Evolutionary conservation across 2,888 invertebrate genomes (phyloP), one percentile per base, ranked within the genome.

Genomic region (Operophtera brumata): DNA sequence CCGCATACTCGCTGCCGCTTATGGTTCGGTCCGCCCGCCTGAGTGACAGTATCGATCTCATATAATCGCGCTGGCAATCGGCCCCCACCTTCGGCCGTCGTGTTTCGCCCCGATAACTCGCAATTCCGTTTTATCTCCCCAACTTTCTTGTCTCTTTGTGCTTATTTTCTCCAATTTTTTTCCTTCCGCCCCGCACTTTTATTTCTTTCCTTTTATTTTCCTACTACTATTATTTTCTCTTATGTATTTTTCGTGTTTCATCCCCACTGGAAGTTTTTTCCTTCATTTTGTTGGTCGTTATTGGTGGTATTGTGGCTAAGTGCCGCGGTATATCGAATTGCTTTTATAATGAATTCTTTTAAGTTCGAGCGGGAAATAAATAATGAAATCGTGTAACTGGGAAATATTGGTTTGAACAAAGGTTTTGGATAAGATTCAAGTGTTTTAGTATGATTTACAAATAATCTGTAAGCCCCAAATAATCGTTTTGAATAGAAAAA

Each of bases 91-190:
- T 81, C 80, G 73, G 45, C 49, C 72, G 80, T 77, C 80, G 76
- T 76, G 77, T 77, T 70, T 78, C 87, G 86, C 88, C 83, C 84
- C 88, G 86, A 87, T 88, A 86, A 82, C 89, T 88, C 81, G 57
- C 90, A 86, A 90, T 90, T 86, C 85, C 89, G 83, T 85, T 86
- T 87, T 90, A 90, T 90, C 89, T 87, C 82, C 81, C 80, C 78
- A 73, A 71, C 83, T 84, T 83, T 82, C 84, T 82, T 84, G 78
- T 84, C 84, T 84, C 86, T 86, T 89, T 89, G 88, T 88, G 79
- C 89, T 86, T 86, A 84, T 87, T 88, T 86, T 87, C 85, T 83
- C 78, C 80, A 86, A 81, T 86, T 88, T 86, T 84, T 84, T 86
- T 75, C 75, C 73, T 51, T 71, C 78, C 78, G 75, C 78, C 82